These are phyloP conservation scores for Plebejus argus DNA, from an alignment of 2,888 invertebrate genomes.

Conservation along the genomic window DNA sequence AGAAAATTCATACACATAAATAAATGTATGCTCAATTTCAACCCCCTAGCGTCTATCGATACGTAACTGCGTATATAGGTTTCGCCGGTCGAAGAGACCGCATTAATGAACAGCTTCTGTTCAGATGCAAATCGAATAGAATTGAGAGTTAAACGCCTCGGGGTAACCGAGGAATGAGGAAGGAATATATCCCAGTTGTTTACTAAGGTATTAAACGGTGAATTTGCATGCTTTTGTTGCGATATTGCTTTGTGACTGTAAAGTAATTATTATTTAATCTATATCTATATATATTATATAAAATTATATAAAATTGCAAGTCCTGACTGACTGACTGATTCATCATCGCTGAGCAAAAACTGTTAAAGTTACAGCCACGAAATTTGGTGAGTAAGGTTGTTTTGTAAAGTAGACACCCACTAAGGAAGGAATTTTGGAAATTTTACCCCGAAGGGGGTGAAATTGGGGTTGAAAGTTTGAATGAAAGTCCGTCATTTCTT, in stretches of 20 bases:
- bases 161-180: conserved; percentile 30
- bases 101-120: conserved; percentile 38
- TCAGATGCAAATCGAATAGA: conserved; percentile 54
- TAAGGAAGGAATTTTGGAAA: too few species aligned
- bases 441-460: too few species aligned
- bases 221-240: not conserved
- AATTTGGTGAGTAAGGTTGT: too few species aligned
- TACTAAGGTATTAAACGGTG: conserved; percentile 33
- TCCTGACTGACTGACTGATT: too few species aligned
- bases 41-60: not conserved
- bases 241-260: not conserved
- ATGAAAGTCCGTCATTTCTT: too few species aligned
- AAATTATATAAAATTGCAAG: too few species aligned
- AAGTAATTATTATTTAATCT: not conserved
- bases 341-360: too few species aligned
- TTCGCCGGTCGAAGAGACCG: conserved; percentile 39
- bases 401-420: too few species aligned
- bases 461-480: too few species aligned
- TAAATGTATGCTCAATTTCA: not conserved
- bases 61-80: not conserved
- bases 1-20: not conserved
- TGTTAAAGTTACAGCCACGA: too few species aligned
- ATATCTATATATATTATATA: too few species aligned
- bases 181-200: conserved; percentile 30
- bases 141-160: conserved; percentile 36